Evolutionary conservation across 2,797 vertebrate genomes (phyloP).

Genomic region (Syngnathus acus): DNA sequence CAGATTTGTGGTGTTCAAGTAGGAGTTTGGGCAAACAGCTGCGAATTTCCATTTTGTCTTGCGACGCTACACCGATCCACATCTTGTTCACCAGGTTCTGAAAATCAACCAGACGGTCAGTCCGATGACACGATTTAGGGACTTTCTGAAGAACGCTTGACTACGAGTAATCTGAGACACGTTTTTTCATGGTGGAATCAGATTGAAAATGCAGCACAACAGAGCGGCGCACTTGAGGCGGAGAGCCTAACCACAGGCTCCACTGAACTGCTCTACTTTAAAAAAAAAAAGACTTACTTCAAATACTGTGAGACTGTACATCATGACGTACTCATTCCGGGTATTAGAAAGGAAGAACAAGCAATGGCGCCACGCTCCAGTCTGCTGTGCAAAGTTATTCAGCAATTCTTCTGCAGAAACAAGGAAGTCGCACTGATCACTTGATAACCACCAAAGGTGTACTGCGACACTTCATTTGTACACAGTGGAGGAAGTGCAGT

Average conservation of each 20-base stretch:
- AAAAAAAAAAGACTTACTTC: constrained; percentile 76
- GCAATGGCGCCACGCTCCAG: constrained; percentile 94
- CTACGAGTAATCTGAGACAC: too few relatives aligned
- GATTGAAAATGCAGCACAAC: too few relatives aligned
- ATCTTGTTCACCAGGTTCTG: constrained; percentile 98
- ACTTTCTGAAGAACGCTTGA: background rate
- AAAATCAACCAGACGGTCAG: constrained; percentile 6
- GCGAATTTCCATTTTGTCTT: constrained; percentile 97
- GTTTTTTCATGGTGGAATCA: too few relatives aligned
- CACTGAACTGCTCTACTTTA: background rate
- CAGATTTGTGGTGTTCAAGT: constrained; percentile 87
- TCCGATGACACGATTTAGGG: background rate
- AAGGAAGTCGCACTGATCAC: constrained; percentile 46
- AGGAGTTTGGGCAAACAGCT: constrained; percentile 94
- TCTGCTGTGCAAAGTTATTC: constrained; percentile 97
- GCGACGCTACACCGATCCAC: constrained; percentile 93
- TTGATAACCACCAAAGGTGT: constrained; percentile 20
- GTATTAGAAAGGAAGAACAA: constrained; percentile 96
- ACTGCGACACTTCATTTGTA: constrained; percentile 2
- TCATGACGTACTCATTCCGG: constrained; percentile 97
- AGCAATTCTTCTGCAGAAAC: constrained; percentile 86
- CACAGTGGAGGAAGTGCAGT: background rate
- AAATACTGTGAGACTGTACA: constrained; percentile 98
- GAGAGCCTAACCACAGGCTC: background rate
- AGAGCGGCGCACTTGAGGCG: background rate